Evolutionary conservation across 2,113 vertebrate species (phyloP).

Genomic region (Microtus pennsylvanicus): DNA sequence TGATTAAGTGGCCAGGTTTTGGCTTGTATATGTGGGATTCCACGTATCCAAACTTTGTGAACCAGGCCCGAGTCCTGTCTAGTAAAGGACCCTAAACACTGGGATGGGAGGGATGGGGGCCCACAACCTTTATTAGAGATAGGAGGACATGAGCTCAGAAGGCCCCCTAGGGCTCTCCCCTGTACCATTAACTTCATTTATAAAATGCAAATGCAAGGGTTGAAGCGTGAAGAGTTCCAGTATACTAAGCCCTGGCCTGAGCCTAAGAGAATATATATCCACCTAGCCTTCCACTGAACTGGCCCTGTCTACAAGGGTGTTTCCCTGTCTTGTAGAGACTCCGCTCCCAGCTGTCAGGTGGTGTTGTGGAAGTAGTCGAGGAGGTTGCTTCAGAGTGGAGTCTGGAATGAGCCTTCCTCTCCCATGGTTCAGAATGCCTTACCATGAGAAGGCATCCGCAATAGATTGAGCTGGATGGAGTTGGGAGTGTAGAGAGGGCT

Average conservation of each 20-base stretch:
- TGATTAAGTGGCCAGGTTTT: neutral
- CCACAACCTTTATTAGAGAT: neutral
- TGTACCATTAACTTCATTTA: neutral
- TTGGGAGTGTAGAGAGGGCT: too few species aligned
- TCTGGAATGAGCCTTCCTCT: neutral
- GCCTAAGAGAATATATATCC: neutral
- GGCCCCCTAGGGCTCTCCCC: accelerated
- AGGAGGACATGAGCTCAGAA: neutral
- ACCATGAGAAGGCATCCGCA: neutral
- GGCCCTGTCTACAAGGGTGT: neutral
- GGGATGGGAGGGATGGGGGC: neutral
- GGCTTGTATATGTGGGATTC: neutral
- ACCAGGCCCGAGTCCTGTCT: neutral
- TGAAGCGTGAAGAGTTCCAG: neutral
- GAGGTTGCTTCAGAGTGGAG: neutral
- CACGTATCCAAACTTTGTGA: neutral
- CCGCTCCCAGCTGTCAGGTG: neutral
- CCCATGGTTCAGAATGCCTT: neutral
- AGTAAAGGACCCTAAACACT: neutral
- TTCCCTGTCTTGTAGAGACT: neutral
- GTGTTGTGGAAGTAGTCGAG: neutral
- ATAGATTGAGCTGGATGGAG: neutral
- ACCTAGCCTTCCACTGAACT: neutral
- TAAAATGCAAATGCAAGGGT: conserved; percentile 1
- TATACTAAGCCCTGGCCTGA: accelerated